phyloP scores from a whole-genome alignment of 2,888 invertebrate genomes.

The Diabrotica balteata region DNA sequence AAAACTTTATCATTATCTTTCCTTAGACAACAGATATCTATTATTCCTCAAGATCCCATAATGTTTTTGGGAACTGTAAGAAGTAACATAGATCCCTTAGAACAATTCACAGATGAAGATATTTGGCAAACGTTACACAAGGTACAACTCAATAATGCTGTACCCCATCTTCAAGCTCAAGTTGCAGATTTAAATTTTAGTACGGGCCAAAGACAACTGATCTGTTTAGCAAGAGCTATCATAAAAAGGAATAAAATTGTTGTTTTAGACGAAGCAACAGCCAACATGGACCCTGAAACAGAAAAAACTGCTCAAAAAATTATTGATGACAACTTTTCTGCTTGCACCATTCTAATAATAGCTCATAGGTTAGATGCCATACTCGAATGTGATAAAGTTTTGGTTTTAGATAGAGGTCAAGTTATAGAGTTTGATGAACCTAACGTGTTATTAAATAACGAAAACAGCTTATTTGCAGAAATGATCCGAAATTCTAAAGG shows the following conservation, averaged over 20 bases:
- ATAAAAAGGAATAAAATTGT: slow-evolving; percentile 63
- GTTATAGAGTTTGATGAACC: slow-evolving; percentile 49
- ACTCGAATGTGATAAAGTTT: slow-evolving; percentile 62
- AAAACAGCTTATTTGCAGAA: slow-evolving; percentile 67
- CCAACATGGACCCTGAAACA: slow-evolving; percentile 65
- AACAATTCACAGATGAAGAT: slow-evolving; percentile 46
- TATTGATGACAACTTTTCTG: slow-evolving; percentile 62
- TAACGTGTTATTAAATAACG: slow-evolving; percentile 63
- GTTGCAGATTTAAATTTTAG: slow-evolving; percentile 45
- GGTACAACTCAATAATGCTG: slow-evolving; percentile 55
- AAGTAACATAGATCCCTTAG: slow-evolving; percentile 51
- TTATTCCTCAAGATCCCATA: slow-evolving; percentile 64
- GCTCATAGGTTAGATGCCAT: slow-evolving; percentile 62
- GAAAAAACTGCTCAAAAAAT: slow-evolving; percentile 65
- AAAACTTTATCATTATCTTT: slow-evolving; percentile 60
- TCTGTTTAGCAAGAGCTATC: slow-evolving; percentile 66
- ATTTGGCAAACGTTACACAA: slow-evolving; percentile 51
- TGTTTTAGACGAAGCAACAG: slow-evolving; percentile 67
- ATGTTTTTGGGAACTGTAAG: slow-evolving; percentile 65
- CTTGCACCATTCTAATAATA: slow-evolving; percentile 65
- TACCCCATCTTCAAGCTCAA: slow-evolving; percentile 49
- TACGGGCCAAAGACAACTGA: slow-evolving; percentile 64
- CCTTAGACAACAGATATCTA: slow-evolving; percentile 61
- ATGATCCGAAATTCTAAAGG: slow-evolving; percentile 73
- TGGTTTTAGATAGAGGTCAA: slow-evolving; percentile 62